Evolutionary conservation across 2,888 invertebrate genomes (phyloP).

Genomic region (Tenthredo scrophulariae): DNA sequence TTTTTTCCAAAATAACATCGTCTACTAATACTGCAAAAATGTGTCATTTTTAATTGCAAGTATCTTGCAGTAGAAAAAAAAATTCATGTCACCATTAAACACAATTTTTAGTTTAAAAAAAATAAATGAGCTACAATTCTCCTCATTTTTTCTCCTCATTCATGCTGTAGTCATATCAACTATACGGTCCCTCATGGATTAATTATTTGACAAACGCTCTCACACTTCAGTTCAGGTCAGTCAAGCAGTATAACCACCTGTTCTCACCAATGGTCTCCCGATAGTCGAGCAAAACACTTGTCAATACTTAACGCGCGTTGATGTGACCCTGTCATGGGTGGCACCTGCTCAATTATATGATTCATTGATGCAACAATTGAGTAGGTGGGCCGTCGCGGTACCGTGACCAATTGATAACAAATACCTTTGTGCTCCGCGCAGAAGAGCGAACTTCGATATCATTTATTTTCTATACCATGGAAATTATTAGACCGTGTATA

Average conservation of each 20-base stretch:
- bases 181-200: not conserved
- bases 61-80: not conserved
- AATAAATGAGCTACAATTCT: not conserved
- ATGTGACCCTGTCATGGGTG: conserved; percentile 11
- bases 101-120: conserved; percentile 17
- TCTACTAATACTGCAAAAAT: not conserved
- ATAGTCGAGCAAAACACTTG: conserved; percentile 24
- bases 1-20: not conserved
- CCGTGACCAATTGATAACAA: conserved; percentile 40
- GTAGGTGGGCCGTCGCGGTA: conserved; percentile 14
- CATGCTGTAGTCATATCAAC: not conserved
- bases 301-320: not conserved
- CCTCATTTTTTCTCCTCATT: not conserved
- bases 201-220: not conserved
- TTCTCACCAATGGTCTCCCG: conserved; percentile 32
- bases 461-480: conserved; percentile 6
- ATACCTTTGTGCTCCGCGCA: conserved; percentile 7
- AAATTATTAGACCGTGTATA: conserved; percentile 35
- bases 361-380: conserved; percentile 37
- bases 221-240: not conserved
- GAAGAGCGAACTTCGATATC: conserved; percentile 1
- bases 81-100: not conserved
- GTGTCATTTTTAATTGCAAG: conserved; percentile 2
- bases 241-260: conserved; percentile 29
- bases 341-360: conserved; percentile 29